Evolutionary conservation across 2,888 invertebrate species (phyloP).

Genomic region (Galerucella calmariensis): DNA sequence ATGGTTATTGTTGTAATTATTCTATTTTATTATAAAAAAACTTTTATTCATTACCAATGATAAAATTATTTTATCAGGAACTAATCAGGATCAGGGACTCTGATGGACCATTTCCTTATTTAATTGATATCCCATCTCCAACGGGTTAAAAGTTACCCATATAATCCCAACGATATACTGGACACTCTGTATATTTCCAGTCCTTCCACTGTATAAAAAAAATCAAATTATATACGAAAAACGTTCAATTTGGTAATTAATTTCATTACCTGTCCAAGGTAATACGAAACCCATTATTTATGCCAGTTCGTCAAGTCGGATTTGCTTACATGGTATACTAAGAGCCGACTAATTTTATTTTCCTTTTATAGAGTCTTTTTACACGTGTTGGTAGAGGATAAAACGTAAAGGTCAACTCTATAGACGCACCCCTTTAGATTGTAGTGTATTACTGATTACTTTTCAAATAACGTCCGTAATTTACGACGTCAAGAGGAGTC

Average conservation of each 20-base stretch:
- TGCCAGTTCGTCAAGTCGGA: slow-evolving; percentile 16
- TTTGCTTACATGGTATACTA: background rate
- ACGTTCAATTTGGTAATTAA: slow-evolving; percentile 7
- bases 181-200: background rate
- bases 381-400: slow-evolving; percentile 17
- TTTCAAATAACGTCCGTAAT: slow-evolving; percentile 32
- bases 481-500: slow-evolving; percentile 17
- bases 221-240: slow-evolving; percentile 14
- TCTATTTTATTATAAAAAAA: too few species aligned
- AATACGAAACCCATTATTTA: slow-evolving; percentile 22
- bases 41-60: too few species aligned
- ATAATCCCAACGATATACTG: too few species aligned
- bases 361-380: slow-evolving; percentile 22
- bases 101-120: too few species aligned
- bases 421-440: slow-evolving; percentile 32
- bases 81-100: too few species aligned
- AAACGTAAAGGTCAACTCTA: slow-evolving; percentile 31
- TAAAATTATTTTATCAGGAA: too few species aligned
- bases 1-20: too few species aligned
- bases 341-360: slow-evolving; percentile 6
- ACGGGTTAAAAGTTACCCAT: too few species aligned
- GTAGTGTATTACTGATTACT: slow-evolving; percentile 30
- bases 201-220: background rate
- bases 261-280: slow-evolving; percentile 9
- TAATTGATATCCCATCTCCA: too few species aligned